Evolutionary conservation across 2,797 vertebrate genomes (phyloP).

Genomic region (Numenius phaeopus): DNA sequence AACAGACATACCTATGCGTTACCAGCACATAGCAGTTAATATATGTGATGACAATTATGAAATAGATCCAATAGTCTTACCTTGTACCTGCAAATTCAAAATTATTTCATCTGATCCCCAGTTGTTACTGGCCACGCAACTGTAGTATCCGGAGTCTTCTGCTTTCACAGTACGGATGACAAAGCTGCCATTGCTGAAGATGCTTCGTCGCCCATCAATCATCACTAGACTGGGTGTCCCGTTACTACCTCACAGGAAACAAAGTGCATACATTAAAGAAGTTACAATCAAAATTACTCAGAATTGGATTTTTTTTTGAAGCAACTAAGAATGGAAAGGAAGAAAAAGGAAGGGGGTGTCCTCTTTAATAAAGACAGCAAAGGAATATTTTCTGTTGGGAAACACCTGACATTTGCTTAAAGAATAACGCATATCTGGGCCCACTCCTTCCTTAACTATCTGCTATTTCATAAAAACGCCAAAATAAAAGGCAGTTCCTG

Average conservation of each 20-base stretch:
- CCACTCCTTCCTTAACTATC: neutral
- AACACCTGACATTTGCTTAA: neutral
- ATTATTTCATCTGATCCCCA: conserved; percentile 98
- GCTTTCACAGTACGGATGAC: conserved; percentile 97
- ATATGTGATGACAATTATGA: rapidly evolving
- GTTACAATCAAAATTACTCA: conserved; percentile 82
- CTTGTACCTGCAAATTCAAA: conserved; percentile 97
- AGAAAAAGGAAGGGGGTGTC: neutral
- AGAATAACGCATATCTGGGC: neutral
- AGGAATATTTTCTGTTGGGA: neutral
- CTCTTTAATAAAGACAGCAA: neutral
- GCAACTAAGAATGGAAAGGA: neutral
- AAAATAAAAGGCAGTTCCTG: neutral
- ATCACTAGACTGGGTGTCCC: conserved; percentile 94
- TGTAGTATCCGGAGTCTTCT: conserved; percentile 98
- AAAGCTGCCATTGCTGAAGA: conserved; percentile 96
- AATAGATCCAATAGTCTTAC: conserved; percentile 63
- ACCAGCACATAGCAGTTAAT: neutral
- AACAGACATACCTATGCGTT: neutral
- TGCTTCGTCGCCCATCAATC: conserved; percentile 92
- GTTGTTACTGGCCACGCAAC: conserved; percentile 95
- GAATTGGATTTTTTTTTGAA: conserved; percentile 22
- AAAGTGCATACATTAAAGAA: conserved; percentile 85
- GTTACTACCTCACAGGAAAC: conserved; percentile 91
- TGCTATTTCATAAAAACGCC: neutral